These are phyloP conservation scores for Zaprionus gabonicus DNA, from an alignment of 1,140 invertebrate species.

Conservation along the genomic window DNA sequence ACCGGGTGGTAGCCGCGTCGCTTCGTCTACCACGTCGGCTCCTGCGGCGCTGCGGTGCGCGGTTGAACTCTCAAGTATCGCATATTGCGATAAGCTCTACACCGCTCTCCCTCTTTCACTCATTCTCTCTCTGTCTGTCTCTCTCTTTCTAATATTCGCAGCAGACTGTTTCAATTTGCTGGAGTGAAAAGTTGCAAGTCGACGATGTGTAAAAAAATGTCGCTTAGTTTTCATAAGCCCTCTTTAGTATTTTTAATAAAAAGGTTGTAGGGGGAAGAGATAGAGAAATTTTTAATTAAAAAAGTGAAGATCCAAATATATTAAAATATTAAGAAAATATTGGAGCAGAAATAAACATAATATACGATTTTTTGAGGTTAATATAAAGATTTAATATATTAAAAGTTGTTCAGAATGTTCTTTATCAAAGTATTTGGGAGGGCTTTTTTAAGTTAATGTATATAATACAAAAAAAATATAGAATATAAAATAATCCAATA, in stretches of 20 bases:
- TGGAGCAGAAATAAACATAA: neutral
- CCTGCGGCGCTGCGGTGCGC: constrained; percentile 73
- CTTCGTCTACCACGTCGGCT: constrained; percentile 28
- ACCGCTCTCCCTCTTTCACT: neutral
- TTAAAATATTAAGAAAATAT: neutral
- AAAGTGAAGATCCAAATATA: neutral
- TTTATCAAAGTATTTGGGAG: too few relatives aligned
- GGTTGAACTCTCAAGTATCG: constrained; percentile 72
- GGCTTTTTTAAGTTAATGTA: too few relatives aligned
- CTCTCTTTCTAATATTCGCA: neutral
- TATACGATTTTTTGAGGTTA: too few relatives aligned
- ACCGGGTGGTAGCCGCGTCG: constrained; percentile 35
- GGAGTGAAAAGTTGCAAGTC: constrained; percentile 54
- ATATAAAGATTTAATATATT: too few relatives aligned
- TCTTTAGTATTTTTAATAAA: neutral
- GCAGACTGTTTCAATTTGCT: constrained; percentile 38
- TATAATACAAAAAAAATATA: too few relatives aligned
- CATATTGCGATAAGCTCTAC: constrained; percentile 53
- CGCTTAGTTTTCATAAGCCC: constrained; percentile 9
- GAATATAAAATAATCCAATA: too few relatives aligned
- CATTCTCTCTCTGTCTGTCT: neutral
- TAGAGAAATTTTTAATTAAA: neutral
- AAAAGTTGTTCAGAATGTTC: too few relatives aligned
- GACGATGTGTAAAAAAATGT: constrained; percentile 70
- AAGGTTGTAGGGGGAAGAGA: neutral